Evolutionary conservation across 1,140 invertebrate genomes (phyloP).

Genomic region (Penaeus japonicus): DNA sequence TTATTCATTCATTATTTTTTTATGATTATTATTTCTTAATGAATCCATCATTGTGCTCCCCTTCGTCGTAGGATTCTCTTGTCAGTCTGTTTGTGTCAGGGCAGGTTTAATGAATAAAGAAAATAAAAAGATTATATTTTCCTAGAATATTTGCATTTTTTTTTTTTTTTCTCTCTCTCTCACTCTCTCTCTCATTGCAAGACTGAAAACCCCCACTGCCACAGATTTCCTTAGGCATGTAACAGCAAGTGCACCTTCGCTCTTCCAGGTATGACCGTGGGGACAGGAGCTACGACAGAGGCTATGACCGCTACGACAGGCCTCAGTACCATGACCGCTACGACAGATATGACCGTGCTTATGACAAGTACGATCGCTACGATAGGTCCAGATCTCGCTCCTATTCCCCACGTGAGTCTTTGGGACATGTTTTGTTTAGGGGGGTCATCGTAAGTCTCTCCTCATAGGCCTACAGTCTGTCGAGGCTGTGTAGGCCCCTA

Average conservation of each 20-base stretch:
- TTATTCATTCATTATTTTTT: background rate
- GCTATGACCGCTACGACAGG: constrained; percentile 41
- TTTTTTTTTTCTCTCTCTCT: no score
- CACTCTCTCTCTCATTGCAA: no score
- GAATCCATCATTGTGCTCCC: background rate
- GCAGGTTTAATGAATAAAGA: no score
- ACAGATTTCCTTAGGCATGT: background rate
- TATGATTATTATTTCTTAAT: background rate
- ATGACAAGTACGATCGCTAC: constrained; percentile 59
- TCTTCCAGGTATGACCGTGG: constrained; percentile 56
- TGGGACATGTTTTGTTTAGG: background rate
- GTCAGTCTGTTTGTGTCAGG: background rate
- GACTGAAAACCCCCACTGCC: no score
- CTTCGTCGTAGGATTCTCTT: background rate
- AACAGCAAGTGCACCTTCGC: background rate
- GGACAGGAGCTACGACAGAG: constrained; percentile 62
- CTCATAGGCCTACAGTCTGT: no score
- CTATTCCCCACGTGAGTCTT: constrained; percentile 83
- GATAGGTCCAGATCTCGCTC: constrained; percentile 78
- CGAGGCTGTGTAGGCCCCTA: no score
- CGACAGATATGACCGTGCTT: constrained; percentile 52
- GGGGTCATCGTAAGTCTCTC: no score
- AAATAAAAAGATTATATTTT: no score
- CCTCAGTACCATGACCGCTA: constrained; percentile 51
- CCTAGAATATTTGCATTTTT: no score